Base-by-base conservation (phyloP, 2,888 invertebrate genomes). In the Nephrocerus scutellatus region DNA sequence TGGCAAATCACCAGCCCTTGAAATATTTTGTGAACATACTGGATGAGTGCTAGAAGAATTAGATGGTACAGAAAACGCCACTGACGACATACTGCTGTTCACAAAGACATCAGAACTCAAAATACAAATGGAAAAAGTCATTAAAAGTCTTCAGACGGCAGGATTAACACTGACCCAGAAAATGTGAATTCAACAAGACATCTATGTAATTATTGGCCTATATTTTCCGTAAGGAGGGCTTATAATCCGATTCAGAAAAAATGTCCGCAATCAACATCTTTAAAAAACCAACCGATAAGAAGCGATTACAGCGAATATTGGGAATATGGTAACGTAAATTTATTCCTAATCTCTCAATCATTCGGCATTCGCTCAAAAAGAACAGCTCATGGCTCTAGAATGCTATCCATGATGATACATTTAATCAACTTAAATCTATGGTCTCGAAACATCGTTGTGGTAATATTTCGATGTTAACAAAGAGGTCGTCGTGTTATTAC, bases 401-500 rank as follows among this genome's bases (percentile, higher is more conserved):
- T 21, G 3, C 21, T 15, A 13, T 21, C 14, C 22, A 31, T 20
- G 6, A 3, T 13, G 10, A 9, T 21, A 21, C 22, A 20, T 19
- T 31, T 31, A 21, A 31, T 13, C 19, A 3, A 37, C 30, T 19
- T 6, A 15, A 7, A 19, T 18, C 8, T 22, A 30, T n/a, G n/a
- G n/a, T n/a, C 10, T 22, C 22, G 16, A 15, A 42, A 15, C 35
- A 46, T 26, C 48, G 10, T 39, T 49, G 3, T 38, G 57, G 8
- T 14, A 43, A 30, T 55, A 49, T 44, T 55, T 40, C 43, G 48
- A 53, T 37, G 39, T 43, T 6, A 48, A 49, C 12, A 50, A 52
- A 41, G 37, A 39, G 14, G 43, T 55, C 6, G 54, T 56, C 13
- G 55, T 54, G 13, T 30, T 63, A 6, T 21, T 61, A 10, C 61